A percentile compares a stretch with the other conserved stretches of the same genome.
phyloP scores from a whole-genome alignment of 2,888 invertebrate species.

The Hermodice carunculata region DNA sequence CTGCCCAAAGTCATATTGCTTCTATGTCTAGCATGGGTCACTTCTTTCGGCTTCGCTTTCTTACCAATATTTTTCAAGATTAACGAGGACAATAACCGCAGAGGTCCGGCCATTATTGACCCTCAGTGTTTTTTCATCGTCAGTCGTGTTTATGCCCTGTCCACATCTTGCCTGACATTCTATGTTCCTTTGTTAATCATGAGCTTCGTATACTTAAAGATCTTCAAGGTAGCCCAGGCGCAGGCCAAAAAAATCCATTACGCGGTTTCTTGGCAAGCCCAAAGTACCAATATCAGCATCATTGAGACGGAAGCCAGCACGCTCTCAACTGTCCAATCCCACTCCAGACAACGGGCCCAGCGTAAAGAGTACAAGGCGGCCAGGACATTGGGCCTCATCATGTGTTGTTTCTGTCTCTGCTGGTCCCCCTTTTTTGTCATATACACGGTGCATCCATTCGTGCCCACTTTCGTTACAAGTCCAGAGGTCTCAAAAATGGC shows the following conservation, averaged over 20 bases:
- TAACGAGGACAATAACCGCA: background rate
- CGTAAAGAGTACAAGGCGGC: background rate
- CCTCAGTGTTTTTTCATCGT: background rate
- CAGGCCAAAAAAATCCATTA: background rate
- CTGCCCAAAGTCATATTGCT: background rate
- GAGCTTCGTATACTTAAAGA: background rate
- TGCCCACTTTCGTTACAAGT: background rate
- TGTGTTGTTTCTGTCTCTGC: background rate
- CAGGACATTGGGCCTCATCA: background rate
- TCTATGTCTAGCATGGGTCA: background rate
- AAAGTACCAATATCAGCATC: background rate
- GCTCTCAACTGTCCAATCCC: background rate
- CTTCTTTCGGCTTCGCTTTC: background rate
- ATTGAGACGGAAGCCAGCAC: background rate
- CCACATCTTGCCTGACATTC: background rate
- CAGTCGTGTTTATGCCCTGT: background rate
- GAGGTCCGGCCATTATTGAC: background rate
- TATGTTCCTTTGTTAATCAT: background rate
- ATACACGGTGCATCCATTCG: background rate
- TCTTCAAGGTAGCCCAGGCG: background rate
- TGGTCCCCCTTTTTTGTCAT: background rate
- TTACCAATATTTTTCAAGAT: background rate
- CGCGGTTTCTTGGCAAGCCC: background rate
- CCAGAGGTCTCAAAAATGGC: background rate
- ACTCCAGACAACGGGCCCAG: background rate